A percentile compares a stretch with the other conserved stretches of the same genome.
These are phyloP conservation scores for Artemia sp. DNA, from an alignment of 2,888 invertebrate species.

Conservation along the genomic window DNA sequence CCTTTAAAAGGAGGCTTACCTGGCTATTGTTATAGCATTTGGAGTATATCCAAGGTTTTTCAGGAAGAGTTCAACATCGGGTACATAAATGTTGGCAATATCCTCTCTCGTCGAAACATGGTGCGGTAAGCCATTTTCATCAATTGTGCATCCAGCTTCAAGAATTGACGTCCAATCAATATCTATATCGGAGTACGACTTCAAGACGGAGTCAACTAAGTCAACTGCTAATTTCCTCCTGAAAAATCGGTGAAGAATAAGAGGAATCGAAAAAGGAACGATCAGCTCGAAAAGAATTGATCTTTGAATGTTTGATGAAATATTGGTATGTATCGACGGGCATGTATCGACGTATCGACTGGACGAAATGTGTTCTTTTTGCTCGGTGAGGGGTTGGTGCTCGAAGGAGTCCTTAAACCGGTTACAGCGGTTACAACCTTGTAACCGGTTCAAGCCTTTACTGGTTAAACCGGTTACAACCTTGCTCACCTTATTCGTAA, in stretches of 20 bases:
- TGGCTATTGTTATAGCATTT: slow-evolving; percentile 56
- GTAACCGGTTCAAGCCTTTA: too few species aligned
- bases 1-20: slow-evolving; percentile 27
- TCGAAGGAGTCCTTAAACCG: too few species aligned
- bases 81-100: slow-evolving; percentile 43
- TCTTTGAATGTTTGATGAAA: too few species aligned
- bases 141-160: slow-evolving; percentile 73
- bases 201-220: slow-evolving; percentile 38
- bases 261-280: too few species aligned
- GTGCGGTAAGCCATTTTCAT: slow-evolving; percentile 65
- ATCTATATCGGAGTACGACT: slow-evolving; percentile 42
- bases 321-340: too few species aligned
- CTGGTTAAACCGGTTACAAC: too few species aligned
- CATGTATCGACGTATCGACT: too few species aligned
- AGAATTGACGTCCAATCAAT: slow-evolving; percentile 64
- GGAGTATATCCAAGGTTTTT: slow-evolving; percentile 43
- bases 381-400: too few species aligned
- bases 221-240: slow-evolving; percentile 25
- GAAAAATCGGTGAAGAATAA: background rate
- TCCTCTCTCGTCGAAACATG: slow-evolving; percentile 55
- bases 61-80: slow-evolving; percentile 43
- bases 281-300: too few species aligned
- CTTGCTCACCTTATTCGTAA: too few species aligned
- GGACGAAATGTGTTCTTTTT: too few species aligned
- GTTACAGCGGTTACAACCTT: too few species aligned